These are phyloP conservation scores for Anolis carolinensis DNA, from an alignment of 2,113 vertebrate species.

Conservation along the genomic window DNA sequence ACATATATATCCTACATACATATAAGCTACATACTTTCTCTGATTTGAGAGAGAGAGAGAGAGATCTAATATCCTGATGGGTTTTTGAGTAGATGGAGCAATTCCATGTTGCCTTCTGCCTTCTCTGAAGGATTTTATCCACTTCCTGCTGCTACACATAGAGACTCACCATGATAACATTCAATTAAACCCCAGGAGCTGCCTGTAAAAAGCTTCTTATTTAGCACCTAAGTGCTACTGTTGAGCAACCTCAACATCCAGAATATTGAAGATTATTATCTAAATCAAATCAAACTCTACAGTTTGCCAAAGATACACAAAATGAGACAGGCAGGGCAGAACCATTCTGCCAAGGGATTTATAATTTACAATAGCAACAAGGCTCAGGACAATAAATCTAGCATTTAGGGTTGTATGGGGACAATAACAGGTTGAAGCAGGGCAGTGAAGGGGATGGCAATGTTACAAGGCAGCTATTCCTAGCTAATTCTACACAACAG, in stretches of 20 bases:
- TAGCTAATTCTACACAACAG: neutral
- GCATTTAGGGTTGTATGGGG: neutral
- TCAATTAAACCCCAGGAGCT: conserved; percentile 3
- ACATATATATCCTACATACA: conserved; percentile 17
- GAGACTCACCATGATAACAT: conserved; percentile 20
- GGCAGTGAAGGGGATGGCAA: neutral
- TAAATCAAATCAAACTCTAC: neutral
- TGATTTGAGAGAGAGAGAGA: neutral
- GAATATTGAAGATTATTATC: neutral
- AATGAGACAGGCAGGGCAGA: neutral
- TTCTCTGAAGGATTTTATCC: conserved; percentile 31
- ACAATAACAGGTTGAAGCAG: neutral
- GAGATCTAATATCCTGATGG: conserved; percentile 50
- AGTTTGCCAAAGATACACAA: neutral
- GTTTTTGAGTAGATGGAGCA: conserved; percentile 35
- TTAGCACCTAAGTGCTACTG: neutral
- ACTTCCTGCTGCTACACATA: conserved; percentile 34
- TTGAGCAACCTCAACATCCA: neutral
- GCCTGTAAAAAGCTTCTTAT: conserved; percentile 26
- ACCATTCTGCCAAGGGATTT: neutral
- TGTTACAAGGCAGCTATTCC: neutral
- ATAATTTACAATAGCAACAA: neutral
- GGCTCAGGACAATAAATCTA: neutral
- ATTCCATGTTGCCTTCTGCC: conserved; percentile 31
- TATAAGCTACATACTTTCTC: conserved; percentile 56